Evolutionary conservation across 2,888 invertebrate species (phyloP), one percentile per base, ranked within the genome.

Genomic region (Bursaphelenchus okinawaensis): DNA sequence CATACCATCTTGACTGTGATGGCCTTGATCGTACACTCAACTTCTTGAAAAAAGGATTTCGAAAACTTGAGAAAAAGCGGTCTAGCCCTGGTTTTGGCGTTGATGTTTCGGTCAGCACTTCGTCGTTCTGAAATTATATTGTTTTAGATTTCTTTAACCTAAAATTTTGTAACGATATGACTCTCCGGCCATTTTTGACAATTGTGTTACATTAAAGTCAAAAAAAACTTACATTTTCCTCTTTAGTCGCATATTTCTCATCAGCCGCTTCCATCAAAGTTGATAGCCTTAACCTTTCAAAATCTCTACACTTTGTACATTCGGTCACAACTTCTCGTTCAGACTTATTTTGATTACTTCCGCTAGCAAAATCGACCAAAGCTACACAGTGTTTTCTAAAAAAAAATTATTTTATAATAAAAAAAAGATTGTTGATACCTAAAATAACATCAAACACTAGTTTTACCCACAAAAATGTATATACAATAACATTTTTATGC

Each of bases 341-440:
- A 16, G 23, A 28, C 40, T n/a, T 19, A 50, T 6, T 50, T 23
- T 12, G 29, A 29, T 29, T 29, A 29, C 12, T 29, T 7, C 23
- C 22, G 56, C 29, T 50, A 24, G 28, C 50, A 22, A 26, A 50
- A 7, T 69, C 71, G 20, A 68, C 67, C 12, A 68, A 28, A 8
- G 67, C 68, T 19, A 71, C 50, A 31, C 71, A 70, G 24, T 67
- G 68, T 19, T 40, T 52, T 51, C 66, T 66, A 24, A 66, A 66
- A 28, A 65, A 12, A 1, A 63, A 52, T 8, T 52, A 16, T 8
- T 8, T 9, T 52, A 7, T 8, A 22, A 20, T 7, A 52, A 52
- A 7, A 52, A 7, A 29, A 29, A n/a, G n/a, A n/a, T n/a, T n/a
- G n/a, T n/a, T n/a, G n/a, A n/a, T n/a, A n/a, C n/a, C n/a, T n/a